Base-by-base conservation (phyloP, 2,797 vertebrate species). In the Melanotaenia pygmaea region DNA sequence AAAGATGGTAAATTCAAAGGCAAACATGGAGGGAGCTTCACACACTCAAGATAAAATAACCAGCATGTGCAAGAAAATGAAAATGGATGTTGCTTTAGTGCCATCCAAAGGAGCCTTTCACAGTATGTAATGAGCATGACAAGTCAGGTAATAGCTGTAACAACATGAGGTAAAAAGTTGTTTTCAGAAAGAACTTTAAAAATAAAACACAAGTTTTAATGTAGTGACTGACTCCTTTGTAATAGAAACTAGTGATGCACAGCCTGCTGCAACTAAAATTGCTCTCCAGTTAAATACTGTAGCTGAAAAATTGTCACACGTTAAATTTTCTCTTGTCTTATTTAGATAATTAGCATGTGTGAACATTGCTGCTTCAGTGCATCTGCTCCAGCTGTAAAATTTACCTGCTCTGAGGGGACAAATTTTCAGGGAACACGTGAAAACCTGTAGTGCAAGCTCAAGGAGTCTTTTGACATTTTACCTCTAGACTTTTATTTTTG, bases 401-500 rank as follows among this genome's bases (percentile, higher is more conserved):
- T 20, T 4, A 18, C 16, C 43, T 45, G 43, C 5, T 45, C 16
- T 7, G 4, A 0, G 18, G 16, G 43, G 16, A 45, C 16, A 18
- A 18, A 62, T 26, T 12, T 54, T 54, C 24, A 26, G 24, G 26
- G 10, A 12, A 26, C 11, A 5, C 51, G 28, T 26, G 28, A 24
- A 34, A 24, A 28, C 5, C 51, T 54, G 12, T 28, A 54, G 51
- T 14, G 51, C 3, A 13, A 26, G 24, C n/a, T 24, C 3, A 13
- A 24, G 22, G 51, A 54, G 24, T 54, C 51, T 26, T 54, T 54
- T 54, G 51, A 54, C 51, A 26, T 28, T 54, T 54, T 54, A 54
- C 24, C 51, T 28, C 43, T 11, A 14, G 10, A 54, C 9, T 24
- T 8, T 51, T 20, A 1, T 43, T 61, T 67, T 40, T 14, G 12